phyloP scores from a whole-genome alignment of 2,113 vertebrate species.

The Ranitomeya imitator region DNA sequence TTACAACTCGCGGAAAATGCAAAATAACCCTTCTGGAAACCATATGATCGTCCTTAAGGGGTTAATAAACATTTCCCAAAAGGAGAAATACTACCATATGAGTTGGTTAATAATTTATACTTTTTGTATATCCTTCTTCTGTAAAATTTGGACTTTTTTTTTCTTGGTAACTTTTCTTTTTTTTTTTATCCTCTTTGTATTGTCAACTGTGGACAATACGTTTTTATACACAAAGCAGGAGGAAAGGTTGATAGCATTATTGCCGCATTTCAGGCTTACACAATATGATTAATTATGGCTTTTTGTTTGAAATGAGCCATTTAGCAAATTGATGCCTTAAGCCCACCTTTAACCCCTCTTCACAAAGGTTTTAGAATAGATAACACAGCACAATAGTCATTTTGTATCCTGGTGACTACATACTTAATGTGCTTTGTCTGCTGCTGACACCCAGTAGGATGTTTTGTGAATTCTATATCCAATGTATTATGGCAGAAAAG shows the following conservation, averaged over 20 bases:
- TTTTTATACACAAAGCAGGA: constrained; percentile 29
- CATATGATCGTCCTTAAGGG: too few species aligned
- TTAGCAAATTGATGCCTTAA: constrained; percentile 72
- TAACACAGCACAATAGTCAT: constrained; percentile 69
- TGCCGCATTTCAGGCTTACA: constrained; percentile 63
- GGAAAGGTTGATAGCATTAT: constrained; percentile 43
- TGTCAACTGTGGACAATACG: constrained; percentile 49
- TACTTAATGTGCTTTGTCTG: constrained; percentile 75
- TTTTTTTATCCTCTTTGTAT: constrained; percentile 43
- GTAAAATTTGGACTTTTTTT: constrained; percentile 44
- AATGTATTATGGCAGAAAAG: not conserved
- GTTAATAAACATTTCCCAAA: not conserved
- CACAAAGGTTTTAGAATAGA: constrained; percentile 73
- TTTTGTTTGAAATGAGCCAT: constrained; percentile 72
- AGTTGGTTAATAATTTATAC: not conserved
- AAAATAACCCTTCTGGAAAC: too few species aligned
- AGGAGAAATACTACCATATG: not conserved
- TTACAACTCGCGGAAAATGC: too few species aligned
- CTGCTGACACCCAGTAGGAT: constrained; percentile 75
- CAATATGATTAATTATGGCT: constrained; percentile 71
- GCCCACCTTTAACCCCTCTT: constrained; percentile 73
- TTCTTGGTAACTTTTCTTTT: constrained; percentile 9
- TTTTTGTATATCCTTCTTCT: not conserved
- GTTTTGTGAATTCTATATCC: constrained; percentile 63
- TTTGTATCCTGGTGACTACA: constrained; percentile 75